These are phyloP conservation scores for Globicephala melas DNA, from an alignment of 2,113 vertebrate genomes.

Conservation along the genomic window DNA sequence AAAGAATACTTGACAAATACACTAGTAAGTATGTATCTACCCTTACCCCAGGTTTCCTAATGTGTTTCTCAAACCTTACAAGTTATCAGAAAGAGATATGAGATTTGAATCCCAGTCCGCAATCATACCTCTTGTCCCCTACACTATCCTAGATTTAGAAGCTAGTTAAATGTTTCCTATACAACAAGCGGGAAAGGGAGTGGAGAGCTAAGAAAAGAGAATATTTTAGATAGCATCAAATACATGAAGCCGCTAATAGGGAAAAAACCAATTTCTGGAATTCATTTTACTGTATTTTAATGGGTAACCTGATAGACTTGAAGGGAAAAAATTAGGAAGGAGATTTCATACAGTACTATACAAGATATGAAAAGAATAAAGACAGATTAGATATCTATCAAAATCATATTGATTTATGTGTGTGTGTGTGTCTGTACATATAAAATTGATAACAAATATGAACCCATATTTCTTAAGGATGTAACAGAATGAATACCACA, in stretches of 20 bases:
- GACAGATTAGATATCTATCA: not conserved
- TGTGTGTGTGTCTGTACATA: not conserved
- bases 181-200: not conserved
- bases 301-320: slow-evolving; percentile 1
- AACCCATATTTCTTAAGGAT: not conserved
- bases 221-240: slow-evolving; percentile 10
- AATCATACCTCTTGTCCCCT: not conserved
- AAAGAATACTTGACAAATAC: not conserved
- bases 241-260: not conserved
- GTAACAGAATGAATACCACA: not conserved
- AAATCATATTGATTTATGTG: not conserved
- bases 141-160: not conserved
- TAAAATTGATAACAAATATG: not conserved
- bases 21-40: not conserved
- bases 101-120: not conserved
- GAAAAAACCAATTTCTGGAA: not conserved
- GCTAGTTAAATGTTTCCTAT: not conserved
- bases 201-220: not conserved
- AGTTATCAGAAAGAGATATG: not conserved
- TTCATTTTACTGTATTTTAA: slow-evolving; percentile 37
- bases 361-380: slow-evolving; percentile 34
- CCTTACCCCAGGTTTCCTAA: not conserved
- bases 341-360: slow-evolving; percentile 1
- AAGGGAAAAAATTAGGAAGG: not conserved
- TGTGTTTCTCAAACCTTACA: not conserved